These are phyloP conservation scores for Parthenolecanium corni DNA, from an alignment of 2,888 invertebrate species.

Conservation along the genomic window DNA sequence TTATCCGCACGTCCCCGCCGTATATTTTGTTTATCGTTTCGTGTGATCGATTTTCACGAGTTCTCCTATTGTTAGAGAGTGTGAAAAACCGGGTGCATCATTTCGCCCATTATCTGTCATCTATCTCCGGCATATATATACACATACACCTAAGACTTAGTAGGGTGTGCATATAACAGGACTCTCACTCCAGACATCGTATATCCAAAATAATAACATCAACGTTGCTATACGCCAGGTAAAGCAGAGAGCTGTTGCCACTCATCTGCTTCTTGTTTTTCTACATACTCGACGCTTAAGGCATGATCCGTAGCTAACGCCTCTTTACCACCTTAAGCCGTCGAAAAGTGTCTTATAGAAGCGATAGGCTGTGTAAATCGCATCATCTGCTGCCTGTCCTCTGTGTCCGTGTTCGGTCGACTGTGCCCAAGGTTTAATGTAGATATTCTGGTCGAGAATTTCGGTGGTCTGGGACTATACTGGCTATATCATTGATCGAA, in stretches of 20 bases:
- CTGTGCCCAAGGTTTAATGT: conserved; percentile 8
- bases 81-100: conserved; percentile 27
- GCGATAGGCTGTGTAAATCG: conserved; percentile 26
- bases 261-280: too few relatives aligned
- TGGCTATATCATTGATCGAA: neutral
- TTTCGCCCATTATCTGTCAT: conserved; percentile 10
- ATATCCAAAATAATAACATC: too few relatives aligned
- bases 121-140: neutral
- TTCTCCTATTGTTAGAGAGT: conserved; percentile 8
- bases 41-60: conserved; percentile 10
- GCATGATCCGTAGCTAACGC: too few relatives aligned
- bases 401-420: neutral
- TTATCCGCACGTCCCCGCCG: conserved; percentile 12
- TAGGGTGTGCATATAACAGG: too few relatives aligned
- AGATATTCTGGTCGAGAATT: neutral
- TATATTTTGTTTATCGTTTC: conserved; percentile 24
- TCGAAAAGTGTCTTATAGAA: conserved; percentile 27
- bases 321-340: too few relatives aligned
- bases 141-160: too few relatives aligned
- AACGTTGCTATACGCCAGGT: too few relatives aligned
- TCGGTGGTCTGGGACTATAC: too few relatives aligned
- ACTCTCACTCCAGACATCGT: too few relatives aligned
- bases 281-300: too few relatives aligned
- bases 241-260: too few relatives aligned
- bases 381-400: conserved; percentile 15